These are phyloP conservation scores for Chrysolina americana DNA, from an alignment of 2,888 invertebrate species.

Conservation along the genomic window DNA sequence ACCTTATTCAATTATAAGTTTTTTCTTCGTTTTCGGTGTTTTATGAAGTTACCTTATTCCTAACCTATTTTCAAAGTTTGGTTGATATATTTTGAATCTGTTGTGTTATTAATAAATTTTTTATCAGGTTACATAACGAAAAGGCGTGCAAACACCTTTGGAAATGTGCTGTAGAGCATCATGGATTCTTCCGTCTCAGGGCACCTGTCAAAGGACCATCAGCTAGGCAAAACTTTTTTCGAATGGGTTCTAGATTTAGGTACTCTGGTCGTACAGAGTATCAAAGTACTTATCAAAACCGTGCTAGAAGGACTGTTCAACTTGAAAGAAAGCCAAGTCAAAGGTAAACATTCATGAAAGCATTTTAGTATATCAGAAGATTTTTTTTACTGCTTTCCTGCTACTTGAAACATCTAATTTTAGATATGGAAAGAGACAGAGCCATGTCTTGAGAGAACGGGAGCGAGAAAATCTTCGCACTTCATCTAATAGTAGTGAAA, in stretches of 20 bases:
- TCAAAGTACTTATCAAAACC: conserved; percentile 93
- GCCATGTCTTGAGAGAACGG: conserved; percentile 86
- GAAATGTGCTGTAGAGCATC: conserved; percentile 99
- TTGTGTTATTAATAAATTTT: neutral
- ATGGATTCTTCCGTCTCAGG: conserved; percentile 97
- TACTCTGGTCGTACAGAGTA: conserved; percentile 94
- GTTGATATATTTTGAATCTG: neutral
- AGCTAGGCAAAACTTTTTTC: conserved; percentile 95
- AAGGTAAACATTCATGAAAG: conserved; percentile 68
- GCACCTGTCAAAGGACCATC: conserved; percentile 91
- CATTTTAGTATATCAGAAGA: neutral
- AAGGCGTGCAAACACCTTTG: conserved; percentile 99
- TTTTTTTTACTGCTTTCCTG: no score
- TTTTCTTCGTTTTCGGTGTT: no score
- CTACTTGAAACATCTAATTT: conserved; percentile 19
- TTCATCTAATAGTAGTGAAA: conserved; percentile 72
- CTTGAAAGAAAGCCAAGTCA: conserved; percentile 98
- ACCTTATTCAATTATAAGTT: no score
- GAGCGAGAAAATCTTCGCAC: conserved; percentile 52
- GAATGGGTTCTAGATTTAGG: conserved; percentile 98
- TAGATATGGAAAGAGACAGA: conserved; percentile 90
- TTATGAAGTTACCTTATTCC: no score
- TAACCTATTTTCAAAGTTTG: no score
- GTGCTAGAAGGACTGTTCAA: conserved; percentile 93
- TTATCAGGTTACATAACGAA: conserved; percentile 85